Conservation (phyloP, 2,888 invertebrate species). For the Yponomeuta sedellus region DNA sequence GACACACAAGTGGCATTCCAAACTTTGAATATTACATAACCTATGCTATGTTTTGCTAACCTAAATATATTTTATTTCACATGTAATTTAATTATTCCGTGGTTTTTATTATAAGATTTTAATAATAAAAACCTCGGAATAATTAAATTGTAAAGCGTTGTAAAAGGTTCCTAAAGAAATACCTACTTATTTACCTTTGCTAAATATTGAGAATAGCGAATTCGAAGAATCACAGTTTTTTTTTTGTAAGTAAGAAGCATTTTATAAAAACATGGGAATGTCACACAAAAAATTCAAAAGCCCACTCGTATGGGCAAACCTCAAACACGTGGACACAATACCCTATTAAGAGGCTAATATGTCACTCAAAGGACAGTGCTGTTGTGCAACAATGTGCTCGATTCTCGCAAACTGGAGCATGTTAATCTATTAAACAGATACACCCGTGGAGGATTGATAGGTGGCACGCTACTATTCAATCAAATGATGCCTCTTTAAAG, state of each 20-base stretch:
- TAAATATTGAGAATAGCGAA: no score
- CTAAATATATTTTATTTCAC: no score
- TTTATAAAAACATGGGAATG: slow-evolving; percentile 23
- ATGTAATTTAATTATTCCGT: no score
- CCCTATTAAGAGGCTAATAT: slow-evolving; percentile 60
- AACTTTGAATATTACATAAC: neutral
- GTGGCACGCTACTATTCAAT: slow-evolving; percentile 30
- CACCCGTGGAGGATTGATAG: slow-evolving; percentile 64
- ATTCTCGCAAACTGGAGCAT: slow-evolving; percentile 52
- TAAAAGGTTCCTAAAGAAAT: no score
- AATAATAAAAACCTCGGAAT: no score
- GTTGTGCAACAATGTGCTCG: slow-evolving; percentile 58
- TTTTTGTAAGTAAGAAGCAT: no score
- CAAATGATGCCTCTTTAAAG: slow-evolving; percentile 17
- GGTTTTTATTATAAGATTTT: no score
- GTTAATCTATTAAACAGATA: slow-evolving; percentile 60
- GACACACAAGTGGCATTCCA: slow-evolving; percentile 21
- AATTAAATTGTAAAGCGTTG: no score
- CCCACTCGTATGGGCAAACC: slow-evolving; percentile 25
- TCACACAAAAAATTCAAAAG: neutral
- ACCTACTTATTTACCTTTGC: no score
- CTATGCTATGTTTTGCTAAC: no score
- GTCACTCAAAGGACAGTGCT: slow-evolving; percentile 51
- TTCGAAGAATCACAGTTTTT: no score
- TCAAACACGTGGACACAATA: slow-evolving; percentile 41